A percentile compares a stretch with the other conserved stretches of the same genome.
Conservation (phyloP, 1,140 invertebrate species). For the Halictus rubicundus region DNA sequence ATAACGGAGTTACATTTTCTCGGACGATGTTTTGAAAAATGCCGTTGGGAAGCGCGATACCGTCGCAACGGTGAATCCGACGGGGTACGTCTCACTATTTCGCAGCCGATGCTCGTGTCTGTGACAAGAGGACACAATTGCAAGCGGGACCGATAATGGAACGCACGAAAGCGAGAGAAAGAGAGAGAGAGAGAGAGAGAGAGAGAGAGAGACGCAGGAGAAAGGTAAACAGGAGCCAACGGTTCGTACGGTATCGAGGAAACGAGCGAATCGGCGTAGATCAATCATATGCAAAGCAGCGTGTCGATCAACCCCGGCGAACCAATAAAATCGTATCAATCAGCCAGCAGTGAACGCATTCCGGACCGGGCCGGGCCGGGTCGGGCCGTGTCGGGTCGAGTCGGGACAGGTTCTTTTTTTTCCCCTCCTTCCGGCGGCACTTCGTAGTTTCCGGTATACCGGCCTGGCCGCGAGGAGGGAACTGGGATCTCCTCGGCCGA, state of each 20-base stretch:
- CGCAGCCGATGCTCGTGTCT: conserved; percentile 24
- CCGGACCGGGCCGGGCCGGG: background rate
- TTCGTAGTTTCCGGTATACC: conserved; percentile 48
- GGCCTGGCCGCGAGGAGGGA: conserved; percentile 7
- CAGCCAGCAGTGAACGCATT: conserved; percentile 50
- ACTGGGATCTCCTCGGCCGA: conserved; percentile 17
- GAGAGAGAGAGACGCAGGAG: background rate
- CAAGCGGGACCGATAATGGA: conserved; percentile 20
- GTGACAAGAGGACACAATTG: conserved; percentile 14
- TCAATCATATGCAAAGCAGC: conserved; percentile 70
- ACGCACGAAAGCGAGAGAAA: background rate
- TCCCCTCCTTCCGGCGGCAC: conserved; percentile 35
- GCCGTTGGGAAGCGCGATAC: background rate
- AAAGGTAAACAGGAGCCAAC: background rate
- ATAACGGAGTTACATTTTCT: conserved; percentile 38
- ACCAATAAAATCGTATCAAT: conserved; percentile 73
- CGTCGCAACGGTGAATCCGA: background rate
- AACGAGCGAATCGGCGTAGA: conserved; percentile 50
- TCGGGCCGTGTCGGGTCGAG: too few species aligned
- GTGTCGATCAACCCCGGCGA: conserved; percentile 59
- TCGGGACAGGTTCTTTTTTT: too few species aligned
- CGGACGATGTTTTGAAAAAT: conserved; percentile 34
- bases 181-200: background rate
- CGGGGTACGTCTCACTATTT: conserved; percentile 38
- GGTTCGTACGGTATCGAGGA: background rate